Evolutionary conservation across 1,140 invertebrate genomes (phyloP).

Genomic region (Dreissena rostriformis): DNA sequence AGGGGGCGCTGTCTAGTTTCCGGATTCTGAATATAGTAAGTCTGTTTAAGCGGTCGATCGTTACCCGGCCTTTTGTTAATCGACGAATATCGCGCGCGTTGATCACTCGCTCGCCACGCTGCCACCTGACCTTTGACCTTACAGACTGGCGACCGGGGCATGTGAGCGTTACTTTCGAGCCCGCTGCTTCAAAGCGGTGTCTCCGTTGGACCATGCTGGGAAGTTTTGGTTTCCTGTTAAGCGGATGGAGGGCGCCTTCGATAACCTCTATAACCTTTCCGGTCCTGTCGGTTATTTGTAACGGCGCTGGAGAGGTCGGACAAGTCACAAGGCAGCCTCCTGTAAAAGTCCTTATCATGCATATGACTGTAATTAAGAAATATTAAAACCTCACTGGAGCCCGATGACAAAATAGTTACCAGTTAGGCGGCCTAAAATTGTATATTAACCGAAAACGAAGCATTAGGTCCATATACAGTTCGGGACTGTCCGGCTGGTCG

Average conservation of each 20-base stretch:
- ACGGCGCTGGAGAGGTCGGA: slow-evolving; percentile 66
- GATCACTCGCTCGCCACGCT: slow-evolving; percentile 65
- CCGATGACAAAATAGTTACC: not conserved
- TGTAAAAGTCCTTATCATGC: slow-evolving; percentile 23
- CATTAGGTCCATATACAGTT: not conserved
- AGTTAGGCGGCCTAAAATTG: not conserved
- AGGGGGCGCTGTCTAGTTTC: slow-evolving; percentile 69
- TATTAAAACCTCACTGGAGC: not conserved
- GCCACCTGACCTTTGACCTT: slow-evolving; percentile 66
- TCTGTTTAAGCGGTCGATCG: slow-evolving; percentile 67
- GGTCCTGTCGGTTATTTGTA: slow-evolving; percentile 65
- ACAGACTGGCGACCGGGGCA: slow-evolving; percentile 64
- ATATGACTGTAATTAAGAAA: not conserved
- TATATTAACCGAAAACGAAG: not conserved
- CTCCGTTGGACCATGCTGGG: slow-evolving; percentile 67
- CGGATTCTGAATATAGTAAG: slow-evolving; percentile 69
- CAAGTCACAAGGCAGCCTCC: slow-evolving; percentile 62
- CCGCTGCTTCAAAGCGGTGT: slow-evolving; percentile 63
- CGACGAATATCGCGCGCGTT: slow-evolving; percentile 67
- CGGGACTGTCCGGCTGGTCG: too few relatives aligned
- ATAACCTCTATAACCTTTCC: slow-evolving; percentile 71
- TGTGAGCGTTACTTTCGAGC: slow-evolving; percentile 65
- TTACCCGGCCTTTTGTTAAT: slow-evolving; percentile 71
- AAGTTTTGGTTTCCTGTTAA: slow-evolving; percentile 62
- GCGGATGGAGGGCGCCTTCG: slow-evolving; percentile 64